Percentiles rank a stretch among this genome's conserved stretches.
Evolutionary conservation across 2,113 vertebrate genomes (phyloP).

Genomic region (Hyla sarda): DNA sequence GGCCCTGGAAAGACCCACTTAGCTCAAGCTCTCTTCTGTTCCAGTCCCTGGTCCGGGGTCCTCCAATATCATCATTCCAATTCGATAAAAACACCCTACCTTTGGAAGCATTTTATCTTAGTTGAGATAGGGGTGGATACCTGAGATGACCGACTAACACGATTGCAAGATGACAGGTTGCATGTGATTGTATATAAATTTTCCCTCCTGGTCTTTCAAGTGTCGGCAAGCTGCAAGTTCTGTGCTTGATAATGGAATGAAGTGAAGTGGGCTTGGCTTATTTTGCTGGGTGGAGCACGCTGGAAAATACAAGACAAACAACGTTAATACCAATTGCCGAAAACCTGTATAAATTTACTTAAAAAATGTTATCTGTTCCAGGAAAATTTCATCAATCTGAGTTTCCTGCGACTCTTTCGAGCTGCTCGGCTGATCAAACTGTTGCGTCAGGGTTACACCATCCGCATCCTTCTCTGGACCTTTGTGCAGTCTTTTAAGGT

Average conservation of each 20-base stretch:
- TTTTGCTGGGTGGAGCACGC: slow-evolving; percentile 19
- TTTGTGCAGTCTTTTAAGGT: slow-evolving; percentile 99
- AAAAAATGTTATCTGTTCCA: slow-evolving; percentile 72
- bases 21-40: slow-evolving; percentile 6
- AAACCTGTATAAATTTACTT: slow-evolving; percentile 3
- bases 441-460: slow-evolving; percentile 95
- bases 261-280: slow-evolving; percentile 28
- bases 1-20: too few species aligned
- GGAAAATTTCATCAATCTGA: slow-evolving; percentile 94
- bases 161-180: not conserved
- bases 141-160: not conserved
- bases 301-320: not conserved
- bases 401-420: slow-evolving; percentile 92
- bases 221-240: slow-evolving; percentile 40
- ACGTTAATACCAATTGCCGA: not conserved
- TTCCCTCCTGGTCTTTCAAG: not conserved
- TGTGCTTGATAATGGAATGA: slow-evolving; percentile 50
- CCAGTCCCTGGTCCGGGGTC: not conserved
- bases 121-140: not conserved
- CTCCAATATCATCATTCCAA: not conserved
- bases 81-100: not conserved
- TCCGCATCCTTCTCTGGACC: slow-evolving; percentile 96
- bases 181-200: slow-evolving; percentile 28
- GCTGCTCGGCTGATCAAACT: slow-evolving; percentile 94
- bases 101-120: not conserved